Evolutionary conservation across 2,113 vertebrate genomes (phyloP).

Genomic region (Nansenia antarctica): DNA sequence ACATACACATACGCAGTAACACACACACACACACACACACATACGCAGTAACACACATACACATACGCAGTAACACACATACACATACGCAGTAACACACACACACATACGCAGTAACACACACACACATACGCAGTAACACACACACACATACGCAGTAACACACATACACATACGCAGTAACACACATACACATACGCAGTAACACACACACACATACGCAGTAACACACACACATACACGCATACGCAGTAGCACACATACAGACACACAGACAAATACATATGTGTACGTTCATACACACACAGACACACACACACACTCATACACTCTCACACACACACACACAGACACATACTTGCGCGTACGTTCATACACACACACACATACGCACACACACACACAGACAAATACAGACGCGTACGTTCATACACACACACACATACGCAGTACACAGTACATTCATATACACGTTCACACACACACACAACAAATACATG

Average conservation of each 20-base stretch:
- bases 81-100: constrained; percentile 42
- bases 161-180: constrained; percentile 48
- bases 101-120: constrained; percentile 52
- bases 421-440: not conserved
- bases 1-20: constrained; percentile 47
- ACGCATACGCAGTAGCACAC: no score
- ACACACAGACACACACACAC: constrained; percentile 39
- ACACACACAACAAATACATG: constrained; percentile 35
- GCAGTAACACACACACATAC: constrained; percentile 42
- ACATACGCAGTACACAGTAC: not conserved
- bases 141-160: constrained; percentile 44
- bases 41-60: constrained; percentile 27
- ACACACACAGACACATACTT: constrained; percentile 40
- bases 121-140: constrained; percentile 46
- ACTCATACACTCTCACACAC: constrained; percentile 53
- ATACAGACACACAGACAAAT: no score
- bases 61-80: no score
- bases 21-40: constrained; percentile 50
- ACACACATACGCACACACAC: not conserved
- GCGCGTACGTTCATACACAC: constrained; percentile 19
- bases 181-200: constrained; percentile 44
- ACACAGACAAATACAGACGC: no score
- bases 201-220: constrained; percentile 48
- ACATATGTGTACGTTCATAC: no score
- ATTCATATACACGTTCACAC: constrained; percentile 39